Conservation (phyloP, 2,113 vertebrate species). For the Spilogale gracilis region DNA sequence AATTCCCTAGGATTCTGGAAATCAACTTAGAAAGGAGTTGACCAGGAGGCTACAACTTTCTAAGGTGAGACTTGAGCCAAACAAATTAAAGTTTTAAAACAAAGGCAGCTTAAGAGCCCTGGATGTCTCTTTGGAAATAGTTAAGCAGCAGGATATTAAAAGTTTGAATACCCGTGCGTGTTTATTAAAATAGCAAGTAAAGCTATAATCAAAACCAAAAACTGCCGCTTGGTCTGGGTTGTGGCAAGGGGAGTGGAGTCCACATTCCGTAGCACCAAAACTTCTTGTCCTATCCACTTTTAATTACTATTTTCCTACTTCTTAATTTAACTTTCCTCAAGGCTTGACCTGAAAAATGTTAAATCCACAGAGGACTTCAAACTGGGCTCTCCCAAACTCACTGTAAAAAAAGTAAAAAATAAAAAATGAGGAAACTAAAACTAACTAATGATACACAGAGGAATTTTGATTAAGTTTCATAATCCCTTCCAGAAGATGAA, state of each 20-base stretch:
- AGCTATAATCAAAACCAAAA: slow-evolving; percentile 92
- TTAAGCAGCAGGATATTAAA: slow-evolving; percentile 93
- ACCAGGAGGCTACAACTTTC: slow-evolving; percentile 87
- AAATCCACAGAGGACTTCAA: slow-evolving; percentile 75
- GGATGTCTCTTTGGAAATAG: slow-evolving; percentile 90
- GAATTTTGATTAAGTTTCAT: slow-evolving; percentile 82
- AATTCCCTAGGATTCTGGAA: slow-evolving; percentile 88
- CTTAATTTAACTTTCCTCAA: slow-evolving; percentile 86
- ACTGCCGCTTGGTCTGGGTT: slow-evolving; percentile 80
- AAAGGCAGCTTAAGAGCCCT: slow-evolving; percentile 86
- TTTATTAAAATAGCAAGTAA: slow-evolving; percentile 90
- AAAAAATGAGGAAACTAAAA: slow-evolving; percentile 71
- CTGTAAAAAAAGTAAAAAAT: slow-evolving; percentile 49
- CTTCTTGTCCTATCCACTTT: slow-evolving; percentile 86
- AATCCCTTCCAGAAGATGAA: slow-evolving; percentile 87
- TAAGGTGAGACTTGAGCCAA: slow-evolving; percentile 87
- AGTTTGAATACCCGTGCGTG: slow-evolving; percentile 89
- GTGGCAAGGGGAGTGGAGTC: slow-evolving; percentile 84
- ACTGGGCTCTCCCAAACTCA: slow-evolving; percentile 68
- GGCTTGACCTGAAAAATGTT: slow-evolving; percentile 76
- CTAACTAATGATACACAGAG: slow-evolving; percentile 84
- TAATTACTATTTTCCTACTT: slow-evolving; percentile 87
- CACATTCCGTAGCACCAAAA: slow-evolving; percentile 82
- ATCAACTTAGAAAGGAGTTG: slow-evolving; percentile 88
- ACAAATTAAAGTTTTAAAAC: slow-evolving; percentile 91